These are phyloP conservation scores for Petrocephalus microphthalmus DNA, from an alignment of 2,113 vertebrate species.

Conservation along the genomic window DNA sequence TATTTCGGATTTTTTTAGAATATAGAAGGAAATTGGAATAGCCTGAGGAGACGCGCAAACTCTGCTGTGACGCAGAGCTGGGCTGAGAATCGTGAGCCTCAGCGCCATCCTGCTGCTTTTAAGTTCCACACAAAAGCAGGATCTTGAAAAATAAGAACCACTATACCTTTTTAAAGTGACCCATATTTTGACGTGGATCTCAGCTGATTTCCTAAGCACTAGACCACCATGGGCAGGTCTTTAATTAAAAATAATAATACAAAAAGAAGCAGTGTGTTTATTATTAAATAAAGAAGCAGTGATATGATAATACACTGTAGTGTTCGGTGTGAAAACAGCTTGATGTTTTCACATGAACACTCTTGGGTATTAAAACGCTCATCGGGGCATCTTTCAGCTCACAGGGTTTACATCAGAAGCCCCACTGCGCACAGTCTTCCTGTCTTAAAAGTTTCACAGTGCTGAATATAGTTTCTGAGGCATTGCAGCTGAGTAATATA, in stretches of 20 bases:
- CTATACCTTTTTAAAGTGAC: background rate
- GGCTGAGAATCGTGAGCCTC: background rate
- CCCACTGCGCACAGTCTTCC: background rate
- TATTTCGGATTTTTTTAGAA: background rate
- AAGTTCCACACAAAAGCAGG: background rate
- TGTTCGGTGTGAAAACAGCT: conserved; percentile 12
- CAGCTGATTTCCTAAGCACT: background rate
- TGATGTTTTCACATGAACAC: conserved; percentile 11
- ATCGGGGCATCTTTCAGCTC: background rate
- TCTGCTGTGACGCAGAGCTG: background rate
- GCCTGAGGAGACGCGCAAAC: background rate
- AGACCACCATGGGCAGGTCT: background rate
- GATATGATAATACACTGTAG: background rate
- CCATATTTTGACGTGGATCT: background rate
- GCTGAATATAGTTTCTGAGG: conserved; percentile 1
- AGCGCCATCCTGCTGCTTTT: background rate
- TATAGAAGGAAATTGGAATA: background rate
- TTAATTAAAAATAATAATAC: background rate
- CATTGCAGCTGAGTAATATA: background rate
- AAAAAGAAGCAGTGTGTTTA: background rate
- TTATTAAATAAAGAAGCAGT: background rate
- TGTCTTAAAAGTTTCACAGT: background rate
- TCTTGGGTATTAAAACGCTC: conserved; percentile 8
- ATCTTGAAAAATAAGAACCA: background rate
- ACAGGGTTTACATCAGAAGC: conserved; percentile 9